Percentiles rank a stretch among this genome's conserved stretches.
These are phyloP conservation scores for Elanoides forficatus DNA, from an alignment of 2,113 vertebrate genomes.

Conservation along the genomic window DNA sequence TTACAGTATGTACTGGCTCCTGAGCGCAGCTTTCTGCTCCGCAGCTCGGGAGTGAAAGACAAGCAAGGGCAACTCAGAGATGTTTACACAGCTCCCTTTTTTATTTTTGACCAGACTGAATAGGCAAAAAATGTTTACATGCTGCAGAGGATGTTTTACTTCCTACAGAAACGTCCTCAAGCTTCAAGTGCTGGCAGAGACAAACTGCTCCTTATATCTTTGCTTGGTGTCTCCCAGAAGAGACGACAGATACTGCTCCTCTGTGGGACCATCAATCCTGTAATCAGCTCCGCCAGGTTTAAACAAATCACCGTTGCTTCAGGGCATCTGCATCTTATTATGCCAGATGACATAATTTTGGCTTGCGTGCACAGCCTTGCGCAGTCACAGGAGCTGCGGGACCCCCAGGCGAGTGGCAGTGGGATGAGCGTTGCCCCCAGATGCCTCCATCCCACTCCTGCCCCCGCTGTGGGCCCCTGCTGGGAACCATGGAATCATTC, in stretches of 20 bases:
- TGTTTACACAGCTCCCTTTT: slow-evolving; percentile 58
- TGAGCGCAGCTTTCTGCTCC: not conserved
- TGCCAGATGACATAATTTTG: not conserved
- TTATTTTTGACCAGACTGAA: slow-evolving; percentile 44
- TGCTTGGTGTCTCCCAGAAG: not conserved
- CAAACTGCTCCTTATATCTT: not conserved
- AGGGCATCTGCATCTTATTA: not conserved
- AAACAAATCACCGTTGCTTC: not conserved
- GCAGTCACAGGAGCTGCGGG: not conserved
- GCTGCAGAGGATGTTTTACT: slow-evolving; percentile 63
- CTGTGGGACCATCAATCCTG: not conserved
- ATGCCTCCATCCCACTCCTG: not conserved
- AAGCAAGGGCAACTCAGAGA: slow-evolving; percentile 23
- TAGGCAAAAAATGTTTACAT: slow-evolving; percentile 49
- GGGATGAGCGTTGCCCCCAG: not conserved
- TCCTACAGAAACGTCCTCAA: slow-evolving; percentile 35
- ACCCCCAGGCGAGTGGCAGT: rapidly evolving
- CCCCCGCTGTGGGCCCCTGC: not conserved
- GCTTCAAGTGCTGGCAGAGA: slow-evolving; percentile 17
- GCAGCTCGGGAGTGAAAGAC: slow-evolving; percentile 10
- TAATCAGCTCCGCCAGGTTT: not conserved
- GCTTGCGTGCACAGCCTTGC: not conserved
- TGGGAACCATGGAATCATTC: not conserved
- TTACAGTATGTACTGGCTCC: slow-evolving; percentile 45
- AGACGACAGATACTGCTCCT: not conserved